Evolutionary conservation across 2,888 invertebrate species (phyloP), one percentile per base, ranked within the genome.

Genomic region (Leptinotarsa haldemani): DNA sequence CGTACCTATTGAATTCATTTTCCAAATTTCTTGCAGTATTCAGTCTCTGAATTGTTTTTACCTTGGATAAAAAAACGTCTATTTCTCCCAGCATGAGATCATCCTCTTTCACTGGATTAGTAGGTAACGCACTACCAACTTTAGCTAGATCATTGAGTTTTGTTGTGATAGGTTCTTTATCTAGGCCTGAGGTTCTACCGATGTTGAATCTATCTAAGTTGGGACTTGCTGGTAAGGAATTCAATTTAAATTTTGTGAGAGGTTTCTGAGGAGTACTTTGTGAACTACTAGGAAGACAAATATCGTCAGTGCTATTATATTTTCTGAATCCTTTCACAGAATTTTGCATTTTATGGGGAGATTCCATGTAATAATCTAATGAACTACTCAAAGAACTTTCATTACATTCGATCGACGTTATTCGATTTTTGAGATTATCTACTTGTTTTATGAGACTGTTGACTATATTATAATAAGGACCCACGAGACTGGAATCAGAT

Each of bases 391-490:
- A 61, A 47, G 82, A 79, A 77, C 83, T 85, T 30, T 80, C 75
- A 77, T 85, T 86, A 46, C 85, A 87, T 83, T 90, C 90, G 47
- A 91, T 90, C 3, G 86, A 85, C 69, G 85, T 86, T 46, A 91
- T 85, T 66, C 90, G 86, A 77, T 83, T 86, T 81, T 90, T 89
- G 65, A 91, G 88, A 65, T 90, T 88, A 84, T 90, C 91, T 52
- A 94, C 90, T 75, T 92, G 91, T 63, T 90, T 89, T 58, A 93
- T 91, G 79, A 93, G 89, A 80, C 89, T 89, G 65, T 91, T 91
- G 61, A 93, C 90, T 80, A 92, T 90, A 58, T 90, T 89, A 78
- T 84, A 86, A 80, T 87, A 87, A 3, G 86, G 85, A 58, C 89
- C 88, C 30, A 91, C 90, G 1, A 91, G 90, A 69, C 53, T 64